These are phyloP conservation scores for Cetoscarus ocellatus DNA, from an alignment of 2,797 vertebrate species.

Conservation along the genomic window DNA sequence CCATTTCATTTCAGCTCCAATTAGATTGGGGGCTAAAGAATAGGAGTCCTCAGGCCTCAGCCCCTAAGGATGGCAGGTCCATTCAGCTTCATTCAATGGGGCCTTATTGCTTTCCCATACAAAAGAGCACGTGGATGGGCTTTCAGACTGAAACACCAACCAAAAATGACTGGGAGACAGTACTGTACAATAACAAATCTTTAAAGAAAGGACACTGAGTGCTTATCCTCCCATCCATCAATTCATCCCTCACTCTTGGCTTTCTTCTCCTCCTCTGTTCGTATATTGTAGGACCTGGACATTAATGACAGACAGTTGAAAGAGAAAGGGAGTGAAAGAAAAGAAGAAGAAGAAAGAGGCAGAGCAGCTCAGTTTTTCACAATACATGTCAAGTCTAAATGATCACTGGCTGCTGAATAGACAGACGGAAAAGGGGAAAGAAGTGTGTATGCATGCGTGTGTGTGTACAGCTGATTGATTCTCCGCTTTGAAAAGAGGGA, in stretches of 20 bases:
- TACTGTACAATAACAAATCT: slow-evolving; percentile 94
- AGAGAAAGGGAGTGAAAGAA: slow-evolving; percentile 81
- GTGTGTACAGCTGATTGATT: slow-evolving; percentile 92
- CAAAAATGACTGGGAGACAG: slow-evolving; percentile 96
- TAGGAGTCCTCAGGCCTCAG: slow-evolving; percentile 93
- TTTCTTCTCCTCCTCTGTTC: slow-evolving; percentile 79
- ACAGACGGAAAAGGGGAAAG: slow-evolving; percentile 87
- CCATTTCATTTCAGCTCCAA: slow-evolving; percentile 99
- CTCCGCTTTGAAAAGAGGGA: slow-evolving; percentile 92
- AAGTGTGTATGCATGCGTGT: slow-evolving; percentile 66
- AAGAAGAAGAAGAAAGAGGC: slow-evolving; percentile 83
- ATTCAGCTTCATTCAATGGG: slow-evolving; percentile 97
- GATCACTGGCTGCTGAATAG: slow-evolving; percentile 96
- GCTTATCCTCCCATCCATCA: slow-evolving; percentile 89
- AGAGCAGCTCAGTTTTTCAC: slow-evolving; percentile 94
- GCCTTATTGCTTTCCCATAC: slow-evolving; percentile 98
- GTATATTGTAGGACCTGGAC: slow-evolving; percentile 91
- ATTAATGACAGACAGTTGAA: slow-evolving; percentile 95
- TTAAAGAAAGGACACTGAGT: slow-evolving; percentile 93
- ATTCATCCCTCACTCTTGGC: slow-evolving; percentile 93
- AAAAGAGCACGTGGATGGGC: slow-evolving; percentile 96
- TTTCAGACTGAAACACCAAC: slow-evolving; percentile 98
- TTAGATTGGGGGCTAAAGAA: slow-evolving; percentile 99
- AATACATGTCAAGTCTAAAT: slow-evolving; percentile 99
- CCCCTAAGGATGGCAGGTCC: slow-evolving; percentile 95